phyloP scores from a whole-genome alignment of 2,797 vertebrate species.

The Buphagus erythrorhynchus region DNA sequence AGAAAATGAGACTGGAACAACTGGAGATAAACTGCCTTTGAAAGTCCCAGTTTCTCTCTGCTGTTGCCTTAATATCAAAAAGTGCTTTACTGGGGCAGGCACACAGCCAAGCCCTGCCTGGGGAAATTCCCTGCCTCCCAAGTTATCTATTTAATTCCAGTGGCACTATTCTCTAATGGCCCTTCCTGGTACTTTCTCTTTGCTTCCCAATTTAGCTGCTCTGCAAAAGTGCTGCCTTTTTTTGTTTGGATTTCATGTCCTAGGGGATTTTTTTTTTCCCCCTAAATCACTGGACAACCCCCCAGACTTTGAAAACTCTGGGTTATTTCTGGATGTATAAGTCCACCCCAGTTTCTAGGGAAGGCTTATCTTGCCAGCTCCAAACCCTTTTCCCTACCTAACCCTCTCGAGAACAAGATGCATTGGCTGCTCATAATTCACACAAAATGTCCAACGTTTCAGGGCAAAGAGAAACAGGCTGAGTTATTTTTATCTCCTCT shows the following conservation, averaged over 20 bases:
- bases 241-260: neutral
- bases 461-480: slow-evolving; percentile 20
- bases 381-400: slow-evolving; percentile 17
- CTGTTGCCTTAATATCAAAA: neutral
- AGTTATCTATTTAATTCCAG: slow-evolving; percentile 9
- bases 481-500: slow-evolving; percentile 56
- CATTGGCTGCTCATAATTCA: slow-evolving; percentile 45
- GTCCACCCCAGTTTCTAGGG: neutral
- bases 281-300: neutral
- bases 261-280: fast-evolving
- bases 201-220: neutral
- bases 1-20: neutral
- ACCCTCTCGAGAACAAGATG: neutral
- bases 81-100: neutral
- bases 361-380: neutral
- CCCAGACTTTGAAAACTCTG: neutral
- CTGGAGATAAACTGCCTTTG: neutral
- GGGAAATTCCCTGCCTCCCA: neutral
- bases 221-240: neutral
- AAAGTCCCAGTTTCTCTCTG: neutral
- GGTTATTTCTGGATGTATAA: neutral
- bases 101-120: neutral
- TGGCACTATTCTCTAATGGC: neutral
- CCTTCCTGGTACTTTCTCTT: neutral
- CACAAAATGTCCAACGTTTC: neutral